Base-by-base conservation (phyloP, 1,140 invertebrate genomes). In the Sipha flava region DNA sequence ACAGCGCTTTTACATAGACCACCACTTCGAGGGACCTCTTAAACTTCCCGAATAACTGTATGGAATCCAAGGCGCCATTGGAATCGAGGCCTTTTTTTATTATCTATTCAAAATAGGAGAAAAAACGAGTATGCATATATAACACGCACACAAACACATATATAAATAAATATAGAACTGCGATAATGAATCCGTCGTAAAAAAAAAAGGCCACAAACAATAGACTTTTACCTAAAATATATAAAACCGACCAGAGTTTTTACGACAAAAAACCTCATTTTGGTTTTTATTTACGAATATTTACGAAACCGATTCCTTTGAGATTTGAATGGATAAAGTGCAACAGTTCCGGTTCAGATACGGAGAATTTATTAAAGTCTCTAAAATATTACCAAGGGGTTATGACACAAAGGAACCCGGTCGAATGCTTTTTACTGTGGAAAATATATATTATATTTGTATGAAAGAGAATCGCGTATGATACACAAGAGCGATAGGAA, bases 61-160 rank as follows among this genome's bases (percentile, higher is more conserved):
- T 7, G 29, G 10, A 31, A 43, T n/a, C 7, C 49, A 9, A 49
- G 47, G 72, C 72, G 72, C 72, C 72, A 12, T 49, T 73, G n/a
- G 29, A 49, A 18, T 5, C 18, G 31, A 75, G 72, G 72, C n/a
- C 18, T 52, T 75, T 77, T 40, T 75, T 77, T 77, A 59, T 54
- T 75, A 75, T 75, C 72, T 75, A 75, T 75, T 75, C 47, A 54
- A 75, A 75, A 75, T 75, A 75, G 72, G 68, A 37, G 21, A 72
- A 49, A 49, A 75, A 52, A 34, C 72, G 14, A 23, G 45, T 40
- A 40, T 40, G 62, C 62, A 66, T 66, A 66, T 66, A 66, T 66
- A 66, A 37, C 12, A 37, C 29, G 59, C 18, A 23, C 34, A 16
- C 31, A 21, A 40, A 1, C 10, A 62, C 21, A 10, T 18, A 37